Conservation (phyloP, 2,888 invertebrate genomes). For the Polydrusus pterygomalis region DNA sequence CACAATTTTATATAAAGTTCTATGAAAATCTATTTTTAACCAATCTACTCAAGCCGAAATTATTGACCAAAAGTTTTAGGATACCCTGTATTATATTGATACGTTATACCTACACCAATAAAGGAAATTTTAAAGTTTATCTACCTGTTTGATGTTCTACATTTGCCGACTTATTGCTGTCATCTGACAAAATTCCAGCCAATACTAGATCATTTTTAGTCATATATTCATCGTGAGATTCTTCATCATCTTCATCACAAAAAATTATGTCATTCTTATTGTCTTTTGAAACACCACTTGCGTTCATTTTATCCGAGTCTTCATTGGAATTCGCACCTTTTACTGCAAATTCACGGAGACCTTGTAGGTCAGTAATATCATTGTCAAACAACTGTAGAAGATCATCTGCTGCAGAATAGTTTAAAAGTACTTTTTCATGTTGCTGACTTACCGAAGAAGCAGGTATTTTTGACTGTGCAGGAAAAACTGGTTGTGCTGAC, state of each 20-base stretch:
- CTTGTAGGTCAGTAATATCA: constrained; percentile 4
- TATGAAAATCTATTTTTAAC: too few relatives aligned
- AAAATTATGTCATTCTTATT: background rate
- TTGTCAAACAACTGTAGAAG: constrained; percentile 12
- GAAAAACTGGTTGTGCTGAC: too few relatives aligned
- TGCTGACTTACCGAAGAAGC: background rate
- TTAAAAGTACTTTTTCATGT: background rate
- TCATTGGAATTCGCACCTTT: background rate
- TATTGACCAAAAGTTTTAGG: too few relatives aligned
- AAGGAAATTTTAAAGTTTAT: too few relatives aligned
- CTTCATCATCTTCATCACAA: constrained; percentile 14
- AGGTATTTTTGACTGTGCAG: too few relatives aligned
- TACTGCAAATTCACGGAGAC: constrained; percentile 24
- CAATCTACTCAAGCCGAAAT: too few relatives aligned
- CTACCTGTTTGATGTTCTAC: constrained; percentile 1
- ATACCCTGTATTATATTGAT: too few relatives aligned
- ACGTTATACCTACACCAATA: too few relatives aligned
- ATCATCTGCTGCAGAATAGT: background rate
- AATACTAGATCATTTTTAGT: constrained; percentile 27
- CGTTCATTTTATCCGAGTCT: background rate
- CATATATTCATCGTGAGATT: constrained; percentile 32
- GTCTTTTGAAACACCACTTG: background rate
- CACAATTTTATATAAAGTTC: too few relatives aligned
- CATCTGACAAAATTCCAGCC: constrained; percentile 28
- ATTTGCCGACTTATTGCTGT: constrained; percentile 7